Evolutionary conservation across 1,140 invertebrate genomes (phyloP), one percentile per base, ranked within the genome.

Genomic region (Nomia melanderi): DNA sequence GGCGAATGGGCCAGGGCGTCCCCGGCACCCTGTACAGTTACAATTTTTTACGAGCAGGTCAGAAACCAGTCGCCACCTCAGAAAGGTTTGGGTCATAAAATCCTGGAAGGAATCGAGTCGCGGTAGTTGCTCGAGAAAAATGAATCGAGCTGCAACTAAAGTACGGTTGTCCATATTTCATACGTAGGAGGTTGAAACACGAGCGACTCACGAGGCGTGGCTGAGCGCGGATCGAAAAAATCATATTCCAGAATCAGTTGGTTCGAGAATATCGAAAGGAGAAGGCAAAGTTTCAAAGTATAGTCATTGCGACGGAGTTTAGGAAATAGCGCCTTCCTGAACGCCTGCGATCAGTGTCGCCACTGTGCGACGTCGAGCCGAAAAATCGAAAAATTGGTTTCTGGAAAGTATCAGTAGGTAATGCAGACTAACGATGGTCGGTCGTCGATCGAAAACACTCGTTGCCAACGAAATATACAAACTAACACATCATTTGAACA

Each of bases 121-220:
- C 59, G 36, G 7, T 0, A 14, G 20, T 23, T 36, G 31, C 11
- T 8, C n/a, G 33, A 69, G 74, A 69, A 60, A 70, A 76, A 70
- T 39, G 56, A 50, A 70, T 33, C 50, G 3, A 41, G 29, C 12
- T 31, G 31, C 9, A 31, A 60, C 29, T 39, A 39, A 77, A 70
- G 44, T 47, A 77, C 56, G 54, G 25, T 41, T 41, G 41, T 77
- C 64, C 56, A 66, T 77, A 60, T 77, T 59, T 69, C 56, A 75
- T 2, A 17, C 20, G 60, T 25, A n/a, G 14, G 23, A 0, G 14
- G 23, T 33, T 44, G 47, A 74, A 44, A 65, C 25, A 33, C 33
- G 17, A 41, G 47, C 31, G 27, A 31, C 67, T 60, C 23, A 33
- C 36, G 27, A 11, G 29, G 17, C 8, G 14, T 31, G 47, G 47